Evolutionary conservation across 1,140 invertebrate genomes (phyloP), one percentile per base, ranked within the genome.

Genomic region (Neodiprion fabricii): DNA sequence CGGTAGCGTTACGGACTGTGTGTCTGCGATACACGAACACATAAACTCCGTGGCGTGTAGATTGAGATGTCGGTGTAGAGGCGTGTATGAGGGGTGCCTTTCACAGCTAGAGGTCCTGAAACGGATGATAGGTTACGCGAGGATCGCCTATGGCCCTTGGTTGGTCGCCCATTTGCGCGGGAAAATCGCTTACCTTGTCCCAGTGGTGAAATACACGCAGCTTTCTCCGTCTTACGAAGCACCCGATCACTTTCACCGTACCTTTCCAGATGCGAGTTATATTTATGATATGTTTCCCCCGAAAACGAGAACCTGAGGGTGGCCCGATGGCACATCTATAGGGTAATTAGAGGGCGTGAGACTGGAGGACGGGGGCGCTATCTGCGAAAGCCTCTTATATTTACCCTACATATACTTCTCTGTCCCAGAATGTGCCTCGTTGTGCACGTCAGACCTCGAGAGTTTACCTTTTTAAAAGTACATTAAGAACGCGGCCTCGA

Each of bases 321-420:
- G 78, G 74, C 72, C 14, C 77, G 11, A 7, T 40, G 28, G 28
- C 9, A 14, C 77, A 81, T 81, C 84, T 87, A 83, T 83, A 82
- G 84, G 82, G 85, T 86, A 89, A 88, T 89, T 89, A 88, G 86
- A 87, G 87, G 86, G 86, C 85, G 85, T 80, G 82, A 85, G 79
- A 80, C 28, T 40, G 28, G 80, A 73, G 61, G 53, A 17, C 40
- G 78, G 69, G 76, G 72, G 75, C 79, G 74, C 83, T 87, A 86
- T 86, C 83, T 84, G 76, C 78, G 28, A 40, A 40, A 1, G 28
- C 53, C 53, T 61, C 53, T 61, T 61, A 12, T 14, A 12, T 61
- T 17, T 61, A 12, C 11, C 77, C 76, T 79, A 21, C 83, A 81
- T 80, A 84, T 83, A 83, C 80, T 76, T 74, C 78, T 72, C 77